Evolutionary conservation across 2,888 invertebrate genomes (phyloP).

Genomic region (Athalia cordata): DNA sequence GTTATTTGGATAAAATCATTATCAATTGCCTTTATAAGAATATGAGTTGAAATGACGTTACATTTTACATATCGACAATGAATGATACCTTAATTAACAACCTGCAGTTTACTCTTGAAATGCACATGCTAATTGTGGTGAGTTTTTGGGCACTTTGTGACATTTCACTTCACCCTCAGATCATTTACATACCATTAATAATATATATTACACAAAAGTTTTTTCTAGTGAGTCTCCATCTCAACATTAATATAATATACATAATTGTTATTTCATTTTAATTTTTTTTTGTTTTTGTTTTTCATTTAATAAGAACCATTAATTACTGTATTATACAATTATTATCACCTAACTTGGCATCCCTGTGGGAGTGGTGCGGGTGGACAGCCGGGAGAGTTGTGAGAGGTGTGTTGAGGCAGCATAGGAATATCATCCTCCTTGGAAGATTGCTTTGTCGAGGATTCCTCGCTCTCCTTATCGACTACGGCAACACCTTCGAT

Average conservation of each 20-base stretch:
- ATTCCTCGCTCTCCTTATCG: constrained; percentile 45
- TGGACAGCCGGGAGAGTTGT: constrained; percentile 70
- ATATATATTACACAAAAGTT: constrained; percentile 67
- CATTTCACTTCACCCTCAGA: constrained; percentile 70
- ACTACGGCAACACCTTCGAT: constrained; percentile 13
- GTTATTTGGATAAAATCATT: constrained; percentile 57
- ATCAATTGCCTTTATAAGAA: constrained; percentile 48
- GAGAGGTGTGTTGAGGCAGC: constrained; percentile 50
- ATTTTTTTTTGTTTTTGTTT: too few relatives aligned
- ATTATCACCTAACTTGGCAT: constrained; percentile 92
- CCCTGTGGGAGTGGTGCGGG: constrained; percentile 84
- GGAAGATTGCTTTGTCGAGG: constrained; percentile 60
- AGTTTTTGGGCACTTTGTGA: constrained; percentile 71
- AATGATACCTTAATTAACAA: constrained; percentile 59
- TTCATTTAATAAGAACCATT: constrained; percentile 60
- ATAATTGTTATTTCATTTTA: constrained; percentile 55
- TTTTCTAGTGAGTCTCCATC: constrained; percentile 61
- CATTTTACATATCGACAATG: constrained; percentile 52
- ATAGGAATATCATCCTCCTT: constrained; percentile 53
- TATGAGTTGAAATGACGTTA: constrained; percentile 48
- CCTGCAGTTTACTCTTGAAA: constrained; percentile 56
- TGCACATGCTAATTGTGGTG: constrained; percentile 63
- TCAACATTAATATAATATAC: constrained; percentile 57
- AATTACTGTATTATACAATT: constrained; percentile 69
- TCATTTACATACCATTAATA: constrained; percentile 66